Base-by-base conservation (phyloP, 2,797 vertebrate genomes). In the Okamejei kenojei region DNA sequence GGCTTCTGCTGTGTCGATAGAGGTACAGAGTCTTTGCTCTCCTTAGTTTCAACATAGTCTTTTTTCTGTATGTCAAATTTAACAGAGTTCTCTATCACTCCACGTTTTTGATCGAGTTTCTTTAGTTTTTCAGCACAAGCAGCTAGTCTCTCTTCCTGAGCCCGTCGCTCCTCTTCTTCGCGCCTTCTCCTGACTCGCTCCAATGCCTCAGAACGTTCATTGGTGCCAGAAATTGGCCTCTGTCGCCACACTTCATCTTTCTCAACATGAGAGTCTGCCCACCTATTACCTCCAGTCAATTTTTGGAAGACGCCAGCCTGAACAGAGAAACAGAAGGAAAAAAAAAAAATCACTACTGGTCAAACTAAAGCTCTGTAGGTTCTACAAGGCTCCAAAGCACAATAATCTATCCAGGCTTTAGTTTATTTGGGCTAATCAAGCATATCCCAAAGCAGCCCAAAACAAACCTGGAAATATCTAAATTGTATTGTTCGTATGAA, bases 121-220 rank as follows among this genome's bases (percentile, higher is more conserved):
- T 99, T 99, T n/a, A 99, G 97, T 93, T 99, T 99, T 94, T 98
- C 99, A 0, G 99, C 99, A 0, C 99, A 99, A 61, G 99, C 99
- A 0, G 98, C 99, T 94, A 99, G 95, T 4, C 99, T 95, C 94
- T 99, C 99, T 93, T 99, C 98, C 0, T 98, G 97, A 4, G 97
- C 98, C 0, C 98, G 96, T 0, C 98, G 96, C 94, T 99, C 99
- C 94, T 99, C 99, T 94, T 99, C 98, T 93, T 99, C 99, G 0
- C 99, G 96, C 0, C 99, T 96, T 78, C 96, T 97, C 32, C 99
- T 97, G 7, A 99, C 99, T 45, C 99, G 96, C 93, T 99, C 99
- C 0, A 99, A 98, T 0, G 99, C 99, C 94, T 99, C 99, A 0
- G 99, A 99, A 94, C 99, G 96, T 94, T 99, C 98, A 0, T 98